A percentile compares a stretch with the other conserved stretches of the same genome.
Evolutionary conservation across 2,797 vertebrate genomes (phyloP).

Genomic region (Lycodopsis pacificus): DNA sequence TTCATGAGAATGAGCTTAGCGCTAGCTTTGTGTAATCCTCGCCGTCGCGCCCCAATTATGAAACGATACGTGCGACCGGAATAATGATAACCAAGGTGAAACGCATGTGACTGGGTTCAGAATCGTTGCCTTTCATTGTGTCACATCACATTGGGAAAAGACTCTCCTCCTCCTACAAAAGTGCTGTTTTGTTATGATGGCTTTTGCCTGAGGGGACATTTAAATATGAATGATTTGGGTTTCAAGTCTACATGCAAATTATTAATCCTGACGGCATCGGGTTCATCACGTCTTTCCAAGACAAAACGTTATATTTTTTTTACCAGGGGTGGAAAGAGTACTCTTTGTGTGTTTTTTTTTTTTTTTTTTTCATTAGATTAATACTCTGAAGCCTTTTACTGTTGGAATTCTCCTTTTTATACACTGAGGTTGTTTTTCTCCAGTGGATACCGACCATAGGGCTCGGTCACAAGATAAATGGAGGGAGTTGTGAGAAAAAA

Average conservation of each 20-base stretch:
- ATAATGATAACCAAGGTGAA: conserved; percentile 69
- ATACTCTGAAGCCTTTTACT: neutral
- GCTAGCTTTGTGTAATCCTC: conserved; percentile 78
- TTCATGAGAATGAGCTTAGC: conserved; percentile 76
- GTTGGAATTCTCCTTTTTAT: neutral
- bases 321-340: neutral
- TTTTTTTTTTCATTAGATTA: neutral
- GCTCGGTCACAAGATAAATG: neutral
- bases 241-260: neutral
- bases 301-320: neutral
- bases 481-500: neutral
- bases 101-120: conserved; percentile 75
- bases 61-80: conserved; percentile 62
- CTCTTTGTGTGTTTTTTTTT: neutral
- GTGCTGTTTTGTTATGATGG: neutral
- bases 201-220: neutral
- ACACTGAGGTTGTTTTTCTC: neutral
- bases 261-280: neutral
- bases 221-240: conserved; percentile 23
- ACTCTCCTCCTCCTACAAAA: neutral
- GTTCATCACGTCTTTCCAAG: neutral
- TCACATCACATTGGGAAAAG: conserved; percentile 19
- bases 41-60: conserved; percentile 65
- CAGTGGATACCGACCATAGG: neutral
- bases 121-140: conserved; percentile 34